These are phyloP conservation scores for Chiroxiphia lanceolata DNA, from an alignment of 2,797 vertebrate genomes.

Conservation along the genomic window DNA sequence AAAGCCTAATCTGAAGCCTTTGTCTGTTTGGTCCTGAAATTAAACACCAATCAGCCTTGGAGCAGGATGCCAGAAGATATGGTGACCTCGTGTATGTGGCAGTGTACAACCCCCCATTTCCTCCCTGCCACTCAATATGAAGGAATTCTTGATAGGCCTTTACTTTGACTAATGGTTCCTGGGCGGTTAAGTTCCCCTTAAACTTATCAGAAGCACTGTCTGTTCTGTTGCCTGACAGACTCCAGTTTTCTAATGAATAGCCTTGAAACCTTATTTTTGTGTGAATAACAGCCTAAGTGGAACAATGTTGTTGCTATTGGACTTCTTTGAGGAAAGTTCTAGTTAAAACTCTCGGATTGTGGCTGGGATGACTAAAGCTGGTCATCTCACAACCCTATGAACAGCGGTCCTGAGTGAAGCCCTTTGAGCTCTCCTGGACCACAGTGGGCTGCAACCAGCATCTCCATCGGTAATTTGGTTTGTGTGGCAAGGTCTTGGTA, in stretches of 20 bases:
- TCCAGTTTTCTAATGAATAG: background rate
- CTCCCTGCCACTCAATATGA: background rate
- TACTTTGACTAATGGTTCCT: background rate
- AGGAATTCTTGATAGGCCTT: background rate
- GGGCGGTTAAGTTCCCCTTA: background rate
- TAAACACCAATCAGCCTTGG: background rate
- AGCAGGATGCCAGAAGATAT: background rate
- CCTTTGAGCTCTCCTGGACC: background rate
- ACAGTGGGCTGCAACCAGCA: too few relatives aligned
- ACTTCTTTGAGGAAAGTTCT: background rate
- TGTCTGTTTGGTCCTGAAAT: background rate
- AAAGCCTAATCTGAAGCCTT: background rate
- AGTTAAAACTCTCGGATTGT: background rate
- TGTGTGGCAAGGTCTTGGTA: background rate
- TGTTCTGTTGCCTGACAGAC: background rate
- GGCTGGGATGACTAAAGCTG: background rate
- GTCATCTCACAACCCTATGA: background rate
- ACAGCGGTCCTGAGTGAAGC: background rate
- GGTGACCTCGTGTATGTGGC: background rate
- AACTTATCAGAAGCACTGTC: background rate
- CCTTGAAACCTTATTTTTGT: background rate
- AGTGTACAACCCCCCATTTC: background rate
- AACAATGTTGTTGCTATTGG: background rate
- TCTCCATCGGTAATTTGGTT: background rate
- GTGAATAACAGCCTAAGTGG: background rate